phyloP scores from a whole-genome alignment of 2,113 vertebrate genomes.

The Scomber colias region DNA sequence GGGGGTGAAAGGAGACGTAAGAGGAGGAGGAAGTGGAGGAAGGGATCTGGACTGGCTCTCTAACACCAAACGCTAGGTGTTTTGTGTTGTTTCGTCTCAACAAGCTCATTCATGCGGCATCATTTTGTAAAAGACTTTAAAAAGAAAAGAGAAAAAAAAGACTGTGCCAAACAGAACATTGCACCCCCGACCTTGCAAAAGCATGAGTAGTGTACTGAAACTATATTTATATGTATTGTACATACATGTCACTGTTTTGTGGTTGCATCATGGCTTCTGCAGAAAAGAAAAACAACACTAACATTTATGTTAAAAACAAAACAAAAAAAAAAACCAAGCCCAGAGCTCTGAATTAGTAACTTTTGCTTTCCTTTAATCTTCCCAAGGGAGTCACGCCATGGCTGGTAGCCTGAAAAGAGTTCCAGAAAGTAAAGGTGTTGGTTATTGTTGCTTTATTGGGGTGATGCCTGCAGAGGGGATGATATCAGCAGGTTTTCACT shows the following conservation, averaged over 20 bases:
- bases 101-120: conserved; percentile 65
- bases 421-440: conserved; percentile 69
- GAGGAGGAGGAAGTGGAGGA: conserved; percentile 29
- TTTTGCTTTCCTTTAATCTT: conserved; percentile 84
- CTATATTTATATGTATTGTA: conserved; percentile 81
- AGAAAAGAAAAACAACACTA: conserved; percentile 67
- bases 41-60: conserved; percentile 80
- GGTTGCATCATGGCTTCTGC: conserved; percentile 78
- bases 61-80: conserved; percentile 74
- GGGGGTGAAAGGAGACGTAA: conserved; percentile 37
- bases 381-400: conserved; percentile 98
- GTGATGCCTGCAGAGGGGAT: conserved; percentile 78
- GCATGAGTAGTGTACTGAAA: conserved; percentile 89
- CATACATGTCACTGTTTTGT: conserved; percentile 85
- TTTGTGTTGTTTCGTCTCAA: conserved; percentile 79
- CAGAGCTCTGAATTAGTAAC: conserved; percentile 76
- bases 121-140: conserved; percentile 85
- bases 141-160: conserved; percentile 59
- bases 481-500: conserved; percentile 79
- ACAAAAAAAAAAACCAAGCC: conserved; percentile 16
- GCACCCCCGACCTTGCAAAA: conserved; percentile 73
- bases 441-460: conserved; percentile 86
- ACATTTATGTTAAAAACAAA: conserved; percentile 31
- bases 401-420: conserved; percentile 94
- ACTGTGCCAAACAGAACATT: conserved; percentile 68